Conservation (phyloP, 2,113 vertebrate genomes). For the Protobothrops flavoviridis region DNA sequence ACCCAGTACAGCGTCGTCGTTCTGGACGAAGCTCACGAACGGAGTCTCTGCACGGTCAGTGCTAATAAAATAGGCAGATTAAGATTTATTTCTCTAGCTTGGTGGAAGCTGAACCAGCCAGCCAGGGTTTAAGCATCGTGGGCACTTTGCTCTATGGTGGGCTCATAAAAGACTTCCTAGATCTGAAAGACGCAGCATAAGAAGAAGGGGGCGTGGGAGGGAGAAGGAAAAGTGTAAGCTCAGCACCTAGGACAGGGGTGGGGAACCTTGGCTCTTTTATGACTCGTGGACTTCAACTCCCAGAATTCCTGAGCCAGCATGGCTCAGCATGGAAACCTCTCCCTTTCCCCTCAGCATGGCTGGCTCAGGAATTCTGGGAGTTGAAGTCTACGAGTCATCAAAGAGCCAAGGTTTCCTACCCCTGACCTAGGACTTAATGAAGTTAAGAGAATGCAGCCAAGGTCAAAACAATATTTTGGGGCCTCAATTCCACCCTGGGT, state of each 20-base stretch:
- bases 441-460: neutral
- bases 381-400: too few relatives aligned
- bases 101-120: neutral
- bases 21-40: constrained; percentile 95
- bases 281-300: too few relatives aligned
- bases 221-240: neutral
- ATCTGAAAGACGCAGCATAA: neutral
- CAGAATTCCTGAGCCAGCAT: too few relatives aligned
- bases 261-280: too few relatives aligned
- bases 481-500: too few relatives aligned
- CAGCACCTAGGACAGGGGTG: neutral
- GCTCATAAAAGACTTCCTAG: neutral
- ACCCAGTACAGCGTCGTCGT: constrained; percentile 87
- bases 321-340: too few relatives aligned
- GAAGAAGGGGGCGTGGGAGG: neutral
- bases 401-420: too few relatives aligned
- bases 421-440: neutral
- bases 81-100: neutral
- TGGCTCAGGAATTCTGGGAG: too few relatives aligned
- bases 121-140: neutral
- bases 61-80: neutral
- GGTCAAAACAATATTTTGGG: neutral
- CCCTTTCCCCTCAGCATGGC: too few relatives aligned
- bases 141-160: neutral
- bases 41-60: constrained; percentile 94